These are phyloP conservation scores for Eumerus sabulonum DNA, from an alignment of 2,888 invertebrate genomes.

Conservation along the genomic window DNA sequence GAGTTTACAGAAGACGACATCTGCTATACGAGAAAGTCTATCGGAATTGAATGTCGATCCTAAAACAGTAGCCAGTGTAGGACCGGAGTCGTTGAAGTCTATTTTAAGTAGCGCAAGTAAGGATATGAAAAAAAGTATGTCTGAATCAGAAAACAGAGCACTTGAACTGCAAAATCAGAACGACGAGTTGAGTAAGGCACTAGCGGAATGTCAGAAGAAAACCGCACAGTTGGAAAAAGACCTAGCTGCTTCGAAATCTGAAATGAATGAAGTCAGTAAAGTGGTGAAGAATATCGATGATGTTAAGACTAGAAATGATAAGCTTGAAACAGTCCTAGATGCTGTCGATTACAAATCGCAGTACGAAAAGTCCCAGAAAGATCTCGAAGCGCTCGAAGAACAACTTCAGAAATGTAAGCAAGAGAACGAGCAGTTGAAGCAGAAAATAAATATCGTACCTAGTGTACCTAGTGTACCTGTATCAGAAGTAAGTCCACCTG, in stretches of 20 bases:
- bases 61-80: neutral
- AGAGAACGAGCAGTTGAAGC: neutral
- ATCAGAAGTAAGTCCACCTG: neutral
- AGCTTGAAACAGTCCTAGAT: constrained; percentile 37
- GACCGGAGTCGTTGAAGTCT: constrained; percentile 19
- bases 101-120: neutral
- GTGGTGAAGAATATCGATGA: constrained; percentile 73
- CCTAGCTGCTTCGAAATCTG: constrained; percentile 22
- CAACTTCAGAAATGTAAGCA: neutral
- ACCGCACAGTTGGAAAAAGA: constrained; percentile 10
- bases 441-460: neutral
- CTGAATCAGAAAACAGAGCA: neutral
- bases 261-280: constrained; percentile 32
- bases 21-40: constrained; percentile 11
- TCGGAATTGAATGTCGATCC: neutral
- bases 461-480: neutral
- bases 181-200: constrained; percentile 25
- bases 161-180: constrained; percentile 9
- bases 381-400: constrained; percentile 29
- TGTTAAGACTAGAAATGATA: constrained; percentile 67
- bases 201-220: constrained; percentile 22
- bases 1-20: neutral
- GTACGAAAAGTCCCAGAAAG: constrained; percentile 34
- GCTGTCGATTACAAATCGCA: constrained; percentile 48
- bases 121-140: constrained; percentile 6